Base-by-base conservation (phyloP, 2,888 invertebrate genomes). In the Diadegma fenestrale region DNA sequence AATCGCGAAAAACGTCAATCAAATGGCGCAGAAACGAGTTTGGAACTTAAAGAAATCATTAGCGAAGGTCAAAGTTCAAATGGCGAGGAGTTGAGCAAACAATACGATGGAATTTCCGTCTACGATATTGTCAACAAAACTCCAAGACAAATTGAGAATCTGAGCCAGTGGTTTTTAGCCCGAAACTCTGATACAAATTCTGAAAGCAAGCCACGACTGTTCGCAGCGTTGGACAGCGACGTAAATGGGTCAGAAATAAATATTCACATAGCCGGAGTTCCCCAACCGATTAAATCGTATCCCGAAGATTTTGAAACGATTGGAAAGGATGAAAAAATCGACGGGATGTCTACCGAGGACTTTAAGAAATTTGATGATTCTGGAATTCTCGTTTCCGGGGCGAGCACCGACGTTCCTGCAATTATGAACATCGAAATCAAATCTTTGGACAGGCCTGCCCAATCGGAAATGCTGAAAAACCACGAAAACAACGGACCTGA, bases 61-160 rank as follows among this genome's bases (percentile, higher is more conserved):
- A 33, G 48, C 19, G 33, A 71, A 63, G 19, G 10, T 8, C 22
- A 22, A 22, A 37, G 22, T 37, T 17, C 33, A 64, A 41, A 58
- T 17, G 30, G 22, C 5, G 19, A n/a, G 0, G 61, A n/a, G 3
- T 41, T 14, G 7, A n/a, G 45, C 3, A 51, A 37, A 12, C 33
- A 41, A 41, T 45, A 45, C 10, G 26, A 19, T 51, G 54, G 66
- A 64, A 61, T 79, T 71, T 69, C 51, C 1, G 54, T 75, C 26
- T 66, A 79, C 48, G 77, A 82, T 58, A 71, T 85, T 37, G 33
- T 71, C 1, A 82, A 79, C 10, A 72, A 87, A 69, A 54, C 80
- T 54, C 79, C 82, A 26, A 48, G 66, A 22, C 71, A 81, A 51
- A 61, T 72, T 5, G 72, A 77, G 69, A 76, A 78, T 54, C 54